Evolutionary conservation across 1,140 invertebrate genomes (phyloP), one percentile per base, ranked within the genome.

Genomic region (Microplitis mediator): DNA sequence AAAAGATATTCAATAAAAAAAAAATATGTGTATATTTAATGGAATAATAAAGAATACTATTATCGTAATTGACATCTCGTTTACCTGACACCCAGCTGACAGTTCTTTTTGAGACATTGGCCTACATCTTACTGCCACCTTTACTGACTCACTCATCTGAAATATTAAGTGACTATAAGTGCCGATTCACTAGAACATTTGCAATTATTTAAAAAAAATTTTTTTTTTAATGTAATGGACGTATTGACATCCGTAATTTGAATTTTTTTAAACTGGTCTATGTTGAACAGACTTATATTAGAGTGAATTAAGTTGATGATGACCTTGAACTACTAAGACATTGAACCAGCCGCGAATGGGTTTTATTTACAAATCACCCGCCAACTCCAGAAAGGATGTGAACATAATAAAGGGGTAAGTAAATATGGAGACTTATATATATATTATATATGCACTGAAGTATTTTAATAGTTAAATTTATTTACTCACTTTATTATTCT

Each of bases 61-160:
- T 23, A 14, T 31, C 4, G 4, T n/a, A 52, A 32, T 31, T 32
- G 31, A 52, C 23, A 66, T 66, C 14, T 67, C n/a, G 54, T 32
- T 50, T 80, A 86, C 86, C 76, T 79, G 80, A 79, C 84, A 86
- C 74, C 81, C 84, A 60, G 84, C 79, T 45, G 84, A 82, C 72
- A 78, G 64, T 69, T 87, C 86, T 14, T 79, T 79, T 58, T 81
- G 77, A 65, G 80, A 81, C 90, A 97, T 94, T 14, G 96, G 96
- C 45, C 96, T 92, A 89, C 96, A 98, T 87, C 96, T 89, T 72
- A 97, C 95, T 60, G 97, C 93, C 14, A 97, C 95, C 88, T 95
- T 95, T 23, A 97, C 95, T 75, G 93, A 90, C 88, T 97, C 96
- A 58, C 92, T 90, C 91, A 91, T 91, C 81, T 87, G 71, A 39